Conservation (phyloP, 2,797 vertebrate species). For the Periparus ater region DNA sequence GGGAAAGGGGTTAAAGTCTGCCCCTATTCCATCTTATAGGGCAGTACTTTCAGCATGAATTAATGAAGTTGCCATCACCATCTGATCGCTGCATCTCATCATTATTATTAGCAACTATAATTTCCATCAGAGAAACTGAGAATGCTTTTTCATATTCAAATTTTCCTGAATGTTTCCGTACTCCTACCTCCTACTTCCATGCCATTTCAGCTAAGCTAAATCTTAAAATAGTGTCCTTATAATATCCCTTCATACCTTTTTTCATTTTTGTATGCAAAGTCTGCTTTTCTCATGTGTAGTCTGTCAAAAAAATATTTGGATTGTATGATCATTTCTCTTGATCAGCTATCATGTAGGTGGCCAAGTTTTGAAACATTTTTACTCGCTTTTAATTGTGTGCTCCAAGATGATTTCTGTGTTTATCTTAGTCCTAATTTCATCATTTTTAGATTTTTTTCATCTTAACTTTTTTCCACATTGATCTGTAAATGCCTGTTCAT, state of each 20-base stretch:
- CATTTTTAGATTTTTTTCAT: background rate
- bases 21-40: background rate
- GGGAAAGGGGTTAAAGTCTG: background rate
- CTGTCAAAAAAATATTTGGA: background rate
- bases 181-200: background rate
- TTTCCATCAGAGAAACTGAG: background rate
- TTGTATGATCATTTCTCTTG: background rate
- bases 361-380: background rate
- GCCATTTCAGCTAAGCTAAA: background rate
- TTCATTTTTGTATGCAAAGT: background rate
- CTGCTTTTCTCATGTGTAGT: background rate
- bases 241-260: background rate
- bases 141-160: background rate
- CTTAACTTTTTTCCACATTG: background rate
- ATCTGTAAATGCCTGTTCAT: background rate
- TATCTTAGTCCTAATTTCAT: background rate
- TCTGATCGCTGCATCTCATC: background rate
- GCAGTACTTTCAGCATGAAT: background rate
- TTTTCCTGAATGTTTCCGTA: background rate
- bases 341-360: background rate
- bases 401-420: background rate
- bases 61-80: background rate
- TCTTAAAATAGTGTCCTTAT: background rate
- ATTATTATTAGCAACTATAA: background rate
- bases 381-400: background rate